Evolutionary conservation across 1,140 invertebrate genomes (phyloP), one percentile per base, ranked within the genome.

Genomic region (Mizuhopecten yessoensis): DNA sequence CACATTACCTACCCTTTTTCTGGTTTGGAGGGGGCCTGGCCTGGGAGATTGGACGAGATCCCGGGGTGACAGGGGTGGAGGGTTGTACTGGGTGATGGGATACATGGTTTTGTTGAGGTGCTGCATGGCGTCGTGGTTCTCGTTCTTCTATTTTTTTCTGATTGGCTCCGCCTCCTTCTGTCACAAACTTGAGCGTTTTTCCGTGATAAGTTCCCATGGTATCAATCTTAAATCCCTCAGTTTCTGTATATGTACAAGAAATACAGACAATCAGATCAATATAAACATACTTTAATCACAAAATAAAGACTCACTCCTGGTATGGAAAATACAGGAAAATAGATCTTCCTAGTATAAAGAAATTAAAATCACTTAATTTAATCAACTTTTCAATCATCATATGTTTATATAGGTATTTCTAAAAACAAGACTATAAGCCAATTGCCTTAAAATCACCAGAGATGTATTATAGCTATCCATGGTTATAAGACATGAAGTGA

Each of bases 201-300:
- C 99, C 99, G 95, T 99, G 99, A 96, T 99, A 99, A 11, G 99
- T 99, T 89, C 99, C 98, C 98, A 99, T 98, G 2, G 99, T 99
- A 96, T 99, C 99, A 95, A 99, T 99, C 97, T 99, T 99, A 96
- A 99, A 99, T 45, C 98, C 99, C 96, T 99, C 99, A 13, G 99
- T 99, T 97, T 99, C 75, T 98, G 96, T 87, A 95, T 94, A 75
- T 98, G 96, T 87, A 95, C 94, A 75, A 92, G 34, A 87, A 90
- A 90, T 87, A 75, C 1, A 1, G 45, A 49, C 20, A 49, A 17
- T 49, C 5, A 49, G 15, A 49, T 49, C n/a, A n/a, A n/a, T n/a
- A n/a, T n/a, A n/a, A n/a, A n/a, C n/a, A n/a, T n/a, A n/a, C n/a
- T n/a, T n/a, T n/a, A n/a, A n/a, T n/a, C n/a, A n/a, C n/a, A n/a